Evolutionary conservation across 2,797 vertebrate species (phyloP), one percentile per base, ranked within the genome.

Genomic region (Pseudomugil tenellus): DNA sequence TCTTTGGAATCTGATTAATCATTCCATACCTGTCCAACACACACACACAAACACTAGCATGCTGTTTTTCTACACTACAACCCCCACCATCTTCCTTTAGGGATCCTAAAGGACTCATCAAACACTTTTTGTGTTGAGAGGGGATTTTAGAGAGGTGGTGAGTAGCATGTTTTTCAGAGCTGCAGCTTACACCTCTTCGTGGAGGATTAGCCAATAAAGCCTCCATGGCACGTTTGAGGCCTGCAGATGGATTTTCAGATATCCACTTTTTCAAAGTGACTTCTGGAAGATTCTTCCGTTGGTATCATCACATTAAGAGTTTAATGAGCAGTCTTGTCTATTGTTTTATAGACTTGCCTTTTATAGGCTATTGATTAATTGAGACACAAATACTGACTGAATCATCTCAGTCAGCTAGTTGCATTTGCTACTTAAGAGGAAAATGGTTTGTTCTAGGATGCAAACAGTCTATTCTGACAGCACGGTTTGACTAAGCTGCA

Each of bases 1-100:
- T 91, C 87, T 91, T 61, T 94, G 95, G 96, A 96, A 96, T 95
- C 94, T 96, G 95, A 98, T 97, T 96, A 96, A 97, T 98, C 95
- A 96, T 94, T 92, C 91, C 87, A 39, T 91, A 59, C 90, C 79
- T 72, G 73, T 67, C 77, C 58, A 39, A 57, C 63, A 57, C 55
- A 26, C 23, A 31, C 21, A 31, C 72, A 84, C 43, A 49, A 39
- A 46, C 67, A 49, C 60, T 61, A 49, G 61, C 59, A 73, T 64
- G 59, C 58, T 39, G 35, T 32, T 74, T 43, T 63, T 23, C 53
- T 16, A 16, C 67, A 81, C 41, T 23, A 10, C 68, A 32, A 34
- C 63, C 74, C 77, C 77, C 71, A 29, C 58, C 46, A 28, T 53
- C 74, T 66, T 67, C 73, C 74, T 78, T 1, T 2, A 59, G 77